Evolutionary conservation across 1,140 invertebrate genomes (phyloP), one percentile per base, ranked within the genome.

Genomic region (Hylyphantes graminicola): DNA sequence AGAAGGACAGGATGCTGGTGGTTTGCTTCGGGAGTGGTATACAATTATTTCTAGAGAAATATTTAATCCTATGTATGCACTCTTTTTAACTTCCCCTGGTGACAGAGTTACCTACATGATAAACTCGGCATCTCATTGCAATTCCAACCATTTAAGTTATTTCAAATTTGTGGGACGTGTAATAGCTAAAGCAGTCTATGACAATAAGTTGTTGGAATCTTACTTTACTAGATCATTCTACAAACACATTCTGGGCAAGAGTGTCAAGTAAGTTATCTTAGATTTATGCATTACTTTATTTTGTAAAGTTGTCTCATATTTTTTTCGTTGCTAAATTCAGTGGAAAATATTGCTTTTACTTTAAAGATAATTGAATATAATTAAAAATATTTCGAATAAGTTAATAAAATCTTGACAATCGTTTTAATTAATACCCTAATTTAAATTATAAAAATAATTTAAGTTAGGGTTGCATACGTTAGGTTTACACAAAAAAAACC

Each of bases 91-190:
- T 15, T 96, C 96, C 53, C 96, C 96, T 78, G 96, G 96, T 55
- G 96, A 98, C 90, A 91, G 96, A 76, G 96, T 97, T 13, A 98
- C 96, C n/a, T 98, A 98, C 89, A 97, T 96, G 94, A 97, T 98
- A 82, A 97, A 97, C 90, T 94, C 95, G 59, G 93, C 95, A 7
- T 97, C 96, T 73, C 95, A 97, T 88, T 96, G 95, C 88, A 98
- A 98, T 92, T 94, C 95, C 0, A 97, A 97, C 90, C 96, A 98
- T 90, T 91, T 98, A 84, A 95, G 94, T 87, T 98, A 98, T 90
- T 98, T 96, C 89, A 97, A 97, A 91, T 98, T 98, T 90, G 96
- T 98, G 74, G 96, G 96, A 51, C 92, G 96, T 87, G 94, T 98
- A 54, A 98, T 98, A 87, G 96, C 96, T 64, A 98, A 98, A 91